Evolutionary conservation across 2,888 invertebrate genomes (phyloP).

Genomic region (Onthophagus sagittarius): DNA sequence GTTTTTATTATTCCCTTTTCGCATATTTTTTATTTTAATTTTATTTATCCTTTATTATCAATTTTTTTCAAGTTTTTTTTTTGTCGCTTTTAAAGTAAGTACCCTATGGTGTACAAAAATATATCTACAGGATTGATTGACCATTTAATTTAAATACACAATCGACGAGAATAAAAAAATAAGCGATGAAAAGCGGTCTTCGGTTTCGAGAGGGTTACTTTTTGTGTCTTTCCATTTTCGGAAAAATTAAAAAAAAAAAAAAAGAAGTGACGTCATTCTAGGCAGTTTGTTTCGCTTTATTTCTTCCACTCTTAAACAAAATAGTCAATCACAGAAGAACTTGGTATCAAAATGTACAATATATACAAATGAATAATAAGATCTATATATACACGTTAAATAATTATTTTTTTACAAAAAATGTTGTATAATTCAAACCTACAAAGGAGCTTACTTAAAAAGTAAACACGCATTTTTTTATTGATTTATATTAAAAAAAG

Average conservation of each 20-base stretch:
- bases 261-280: background rate
- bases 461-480: constrained; percentile 18
- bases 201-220: background rate
- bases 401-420: constrained; percentile 39
- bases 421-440: constrained; percentile 25
- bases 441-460: constrained; percentile 20
- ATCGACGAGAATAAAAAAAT: background rate
- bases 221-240: background rate
- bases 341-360: constrained; percentile 25
- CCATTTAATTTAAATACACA: constrained; percentile 23
- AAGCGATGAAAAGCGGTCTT: background rate
- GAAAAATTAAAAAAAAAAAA: background rate
- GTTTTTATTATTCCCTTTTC: background rate
- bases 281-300: constrained; percentile 11
- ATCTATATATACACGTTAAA: constrained; percentile 36
- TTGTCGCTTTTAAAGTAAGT: constrained; percentile 25
- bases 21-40: constrained; percentile 15
- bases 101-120: constrained; percentile 24
- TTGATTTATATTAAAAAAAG: constrained; percentile 13
- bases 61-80: constrained; percentile 13
- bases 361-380: constrained; percentile 26
- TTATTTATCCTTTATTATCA: no score
- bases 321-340: constrained; percentile 23
- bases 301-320: constrained; percentile 20
- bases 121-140: constrained; percentile 23